A percentile compares a stretch with the other conserved stretches of the same genome.
These are phyloP conservation scores for Barypeithes pellucidus DNA, from an alignment of 2,888 invertebrate genomes.

Conservation along the genomic window DNA sequence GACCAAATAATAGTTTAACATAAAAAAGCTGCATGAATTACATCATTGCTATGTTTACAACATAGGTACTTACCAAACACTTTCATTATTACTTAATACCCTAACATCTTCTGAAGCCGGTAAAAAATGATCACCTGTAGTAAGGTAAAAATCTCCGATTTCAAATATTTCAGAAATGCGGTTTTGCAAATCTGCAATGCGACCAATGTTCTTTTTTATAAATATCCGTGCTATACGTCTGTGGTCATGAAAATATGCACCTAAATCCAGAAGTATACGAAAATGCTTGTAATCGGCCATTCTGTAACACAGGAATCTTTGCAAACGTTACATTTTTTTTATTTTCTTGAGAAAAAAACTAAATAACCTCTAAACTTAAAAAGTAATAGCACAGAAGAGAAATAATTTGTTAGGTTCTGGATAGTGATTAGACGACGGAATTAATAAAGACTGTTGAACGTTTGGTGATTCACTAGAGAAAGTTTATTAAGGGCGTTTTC, in stretches of 20 bases:
- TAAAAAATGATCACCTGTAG: slow-evolving; percentile 29
- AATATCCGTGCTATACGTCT: slow-evolving; percentile 41
- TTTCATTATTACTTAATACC: slow-evolving; percentile 33
- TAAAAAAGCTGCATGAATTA: too few relatives aligned
- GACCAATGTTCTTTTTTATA: slow-evolving; percentile 24
- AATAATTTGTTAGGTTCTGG: too few relatives aligned
- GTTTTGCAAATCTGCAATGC: slow-evolving; percentile 37
- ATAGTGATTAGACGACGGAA: too few relatives aligned
- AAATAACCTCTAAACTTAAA: too few relatives aligned
- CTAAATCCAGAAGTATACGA: slow-evolving; percentile 37
- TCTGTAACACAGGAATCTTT: background rate
- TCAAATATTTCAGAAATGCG: slow-evolving; percentile 32
- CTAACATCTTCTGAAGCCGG: slow-evolving; percentile 40
- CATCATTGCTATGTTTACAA: too few relatives aligned
- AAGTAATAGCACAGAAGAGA: too few relatives aligned
- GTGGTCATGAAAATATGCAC: slow-evolving; percentile 42
- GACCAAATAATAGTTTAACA: too few relatives aligned
- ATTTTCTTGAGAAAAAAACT: too few relatives aligned
- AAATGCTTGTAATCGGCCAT: slow-evolving; percentile 32
- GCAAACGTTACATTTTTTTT: too few relatives aligned
- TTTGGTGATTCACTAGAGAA: too few relatives aligned
- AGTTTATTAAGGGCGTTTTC: too few relatives aligned
- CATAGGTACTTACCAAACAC: slow-evolving; percentile 30
- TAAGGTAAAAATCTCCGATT: slow-evolving; percentile 29
- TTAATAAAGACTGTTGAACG: too few relatives aligned